Conservation (phyloP, 2,888 invertebrate species). For the Cinara cedri region DNA sequence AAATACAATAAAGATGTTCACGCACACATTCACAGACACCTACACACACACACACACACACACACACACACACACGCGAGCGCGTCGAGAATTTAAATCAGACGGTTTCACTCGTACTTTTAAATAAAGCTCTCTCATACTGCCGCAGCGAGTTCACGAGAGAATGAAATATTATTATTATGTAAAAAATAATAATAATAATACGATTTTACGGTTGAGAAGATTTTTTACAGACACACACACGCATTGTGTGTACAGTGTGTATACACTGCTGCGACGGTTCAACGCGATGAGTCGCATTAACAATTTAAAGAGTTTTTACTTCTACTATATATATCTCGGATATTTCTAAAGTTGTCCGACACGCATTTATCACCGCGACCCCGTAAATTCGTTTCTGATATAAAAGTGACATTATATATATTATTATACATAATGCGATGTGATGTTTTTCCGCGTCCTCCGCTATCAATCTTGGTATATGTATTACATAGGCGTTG, state of each 20-base stretch:
- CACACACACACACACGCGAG: too few relatives aligned
- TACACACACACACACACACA: too few relatives aligned
- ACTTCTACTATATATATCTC: neutral
- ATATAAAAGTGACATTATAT: slow-evolving; percentile 39
- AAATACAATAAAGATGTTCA: too few relatives aligned
- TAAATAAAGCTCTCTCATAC: neutral
- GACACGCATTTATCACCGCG: slow-evolving; percentile 43
- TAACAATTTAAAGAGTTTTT: slow-evolving; percentile 32
- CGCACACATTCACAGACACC: too few relatives aligned
- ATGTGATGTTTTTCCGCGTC: slow-evolving; percentile 31
- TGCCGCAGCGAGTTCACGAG: neutral
- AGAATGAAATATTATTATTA: neutral
- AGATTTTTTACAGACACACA: neutral
- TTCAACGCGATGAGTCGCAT: slow-evolving; percentile 13
- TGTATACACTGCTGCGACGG: neutral
- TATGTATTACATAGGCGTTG: too few relatives aligned
- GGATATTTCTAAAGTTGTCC: neutral
- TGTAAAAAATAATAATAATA: neutral
- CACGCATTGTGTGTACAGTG: neutral
- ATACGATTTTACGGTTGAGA: neutral
- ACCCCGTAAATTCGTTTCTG: slow-evolving; percentile 31
- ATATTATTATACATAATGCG: neutral
- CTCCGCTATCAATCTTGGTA: slow-evolving; percentile 39
- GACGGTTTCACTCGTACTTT: neutral
- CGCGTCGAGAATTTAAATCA: neutral